Evolutionary conservation across 2,888 invertebrate species (phyloP), one percentile per base, ranked within the genome.

Genomic region (Platynereis dumerilii): DNA sequence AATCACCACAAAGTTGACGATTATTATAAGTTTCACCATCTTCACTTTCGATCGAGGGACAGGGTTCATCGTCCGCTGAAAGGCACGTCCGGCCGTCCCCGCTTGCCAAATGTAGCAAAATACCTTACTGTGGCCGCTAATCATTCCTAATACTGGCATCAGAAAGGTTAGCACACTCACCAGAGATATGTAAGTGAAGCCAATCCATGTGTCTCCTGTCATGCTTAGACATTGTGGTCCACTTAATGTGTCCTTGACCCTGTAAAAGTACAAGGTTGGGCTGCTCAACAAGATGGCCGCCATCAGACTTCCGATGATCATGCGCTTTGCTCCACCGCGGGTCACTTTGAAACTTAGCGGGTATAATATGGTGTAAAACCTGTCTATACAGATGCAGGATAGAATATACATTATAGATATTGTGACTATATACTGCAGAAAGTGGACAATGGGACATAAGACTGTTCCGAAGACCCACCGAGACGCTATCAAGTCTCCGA

Each of bases 341-440:
- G 80, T 82, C 27, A 83, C 76, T 67, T 79, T 82, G 69, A 82
- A 82, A 68, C 79, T 81, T 27, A 82, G 72, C 0, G 83, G 83
- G 65, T 80, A 78, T n/a, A 82, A 73, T 27, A 82, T 80, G 20
- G 82, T 79, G 72, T 83, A 82, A 69, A 74, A 83, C n/a, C 83
- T 65, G 67, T 83, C 83, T 1, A 79, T 65, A 48, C 76, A 76
- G 28, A 82, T 78, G 17, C 76, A 74, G 5, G 77, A 71, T 7
- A 82, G 70, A 10, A 80, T 72, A 56, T 75, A 77, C 28, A 76
- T 68, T 2, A 73, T 69, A 2, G 75, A 66, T 12, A 74, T 72
- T 15, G 77, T 76, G 3, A 70, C 67, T 5, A 73, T 56, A 7
- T 64, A 68, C 64, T 80, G 78, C 24, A 76, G 42, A 63, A 77